These are phyloP conservation scores for Megatriorchis doriae DNA, from an alignment of 2,113 vertebrate genomes.

Conservation along the genomic window DNA sequence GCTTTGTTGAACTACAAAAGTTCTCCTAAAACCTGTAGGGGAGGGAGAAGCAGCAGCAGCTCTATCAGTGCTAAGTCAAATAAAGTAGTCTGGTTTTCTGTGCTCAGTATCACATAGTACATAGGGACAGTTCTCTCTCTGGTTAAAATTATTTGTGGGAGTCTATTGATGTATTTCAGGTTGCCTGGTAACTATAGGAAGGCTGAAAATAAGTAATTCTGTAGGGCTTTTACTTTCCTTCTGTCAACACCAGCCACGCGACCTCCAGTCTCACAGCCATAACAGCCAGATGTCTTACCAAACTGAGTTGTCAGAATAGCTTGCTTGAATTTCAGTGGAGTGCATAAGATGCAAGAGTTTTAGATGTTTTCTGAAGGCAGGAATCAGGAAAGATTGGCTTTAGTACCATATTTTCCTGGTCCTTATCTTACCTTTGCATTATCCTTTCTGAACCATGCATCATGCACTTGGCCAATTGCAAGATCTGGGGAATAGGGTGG, in stretches of 20 bases:
- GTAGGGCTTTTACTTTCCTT: neutral
- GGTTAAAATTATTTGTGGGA: neutral
- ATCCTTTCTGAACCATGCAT: neutral
- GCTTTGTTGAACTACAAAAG: neutral
- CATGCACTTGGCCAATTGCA: neutral
- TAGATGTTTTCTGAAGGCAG: neutral
- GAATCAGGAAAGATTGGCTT: neutral
- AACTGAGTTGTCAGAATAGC: neutral
- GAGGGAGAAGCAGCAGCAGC: neutral
- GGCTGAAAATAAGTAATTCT: neutral
- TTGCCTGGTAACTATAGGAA: neutral
- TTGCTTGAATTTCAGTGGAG: neutral
- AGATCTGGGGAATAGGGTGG: neutral
- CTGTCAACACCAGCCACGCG: neutral
- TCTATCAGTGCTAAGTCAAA: neutral
- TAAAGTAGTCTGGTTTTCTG: neutral
- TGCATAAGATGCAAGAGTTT: neutral
- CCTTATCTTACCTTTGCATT: neutral
- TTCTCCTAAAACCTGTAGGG: neutral
- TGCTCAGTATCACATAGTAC: rapidly evolving
- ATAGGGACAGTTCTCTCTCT: neutral
- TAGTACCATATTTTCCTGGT: neutral
- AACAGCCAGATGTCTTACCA: neutral
- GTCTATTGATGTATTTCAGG: neutral
- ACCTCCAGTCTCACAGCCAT: neutral